phyloP scores from a whole-genome alignment of 2,888 invertebrate genomes.

The Leptura quadrifasciata region DNA sequence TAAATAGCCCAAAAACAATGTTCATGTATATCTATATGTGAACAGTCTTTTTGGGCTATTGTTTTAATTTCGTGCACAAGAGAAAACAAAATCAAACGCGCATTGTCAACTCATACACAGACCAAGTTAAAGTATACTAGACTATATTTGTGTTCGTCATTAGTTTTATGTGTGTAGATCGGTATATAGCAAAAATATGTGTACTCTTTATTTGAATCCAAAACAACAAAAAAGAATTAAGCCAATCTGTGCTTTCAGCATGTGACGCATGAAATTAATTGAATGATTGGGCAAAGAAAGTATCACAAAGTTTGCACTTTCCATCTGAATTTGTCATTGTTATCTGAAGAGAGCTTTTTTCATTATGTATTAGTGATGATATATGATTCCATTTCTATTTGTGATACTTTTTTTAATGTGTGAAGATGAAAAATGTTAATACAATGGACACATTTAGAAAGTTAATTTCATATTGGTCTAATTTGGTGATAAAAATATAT shows the following conservation, averaged over 20 bases:
- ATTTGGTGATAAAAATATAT: neutral
- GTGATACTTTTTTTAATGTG: slow-evolving; percentile 58
- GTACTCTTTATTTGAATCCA: slow-evolving; percentile 44
- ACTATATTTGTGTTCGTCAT: neutral
- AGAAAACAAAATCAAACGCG: too few relatives aligned
- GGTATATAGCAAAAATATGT: neutral
- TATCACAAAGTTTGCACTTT: slow-evolving; percentile 51
- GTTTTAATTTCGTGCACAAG: too few relatives aligned
- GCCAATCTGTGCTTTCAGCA: slow-evolving; percentile 64
- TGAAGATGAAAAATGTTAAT: slow-evolving; percentile 59
- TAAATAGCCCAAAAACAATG: too few relatives aligned
- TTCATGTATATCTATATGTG: too few relatives aligned
- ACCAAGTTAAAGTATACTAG: too few relatives aligned
- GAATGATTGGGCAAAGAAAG: slow-evolving; percentile 62
- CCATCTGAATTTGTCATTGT: slow-evolving; percentile 39
- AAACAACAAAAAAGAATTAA: slow-evolving; percentile 63
- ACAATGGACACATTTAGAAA: neutral
- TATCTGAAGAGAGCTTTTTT: neutral
- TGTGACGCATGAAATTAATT: slow-evolving; percentile 67
- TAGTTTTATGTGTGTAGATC: neutral
- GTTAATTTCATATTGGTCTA: neutral
- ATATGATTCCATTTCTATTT: slow-evolving; percentile 27
- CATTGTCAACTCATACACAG: too few relatives aligned
- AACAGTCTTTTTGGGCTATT: too few relatives aligned
- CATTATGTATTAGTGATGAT: neutral